These are phyloP conservation scores for Manis crassicaudata DNA, from an alignment of 2,797 vertebrate genomes.

Conservation along the genomic window DNA sequence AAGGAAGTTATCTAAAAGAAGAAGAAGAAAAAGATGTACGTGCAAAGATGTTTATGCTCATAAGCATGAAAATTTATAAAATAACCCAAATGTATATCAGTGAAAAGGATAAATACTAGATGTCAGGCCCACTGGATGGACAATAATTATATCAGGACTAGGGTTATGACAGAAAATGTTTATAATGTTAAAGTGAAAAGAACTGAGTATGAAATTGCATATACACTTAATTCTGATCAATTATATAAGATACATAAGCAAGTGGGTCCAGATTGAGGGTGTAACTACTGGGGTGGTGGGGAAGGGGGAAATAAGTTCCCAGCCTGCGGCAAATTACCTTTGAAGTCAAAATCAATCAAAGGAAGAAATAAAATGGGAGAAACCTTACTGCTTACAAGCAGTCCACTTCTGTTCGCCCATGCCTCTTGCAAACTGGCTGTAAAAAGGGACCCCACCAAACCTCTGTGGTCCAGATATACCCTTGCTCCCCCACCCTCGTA, in stretches of 20 bases:
- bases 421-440: too few relatives aligned
- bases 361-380: too few relatives aligned
- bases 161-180: neutral
- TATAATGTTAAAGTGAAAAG: neutral
- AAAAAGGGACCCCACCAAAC: too few relatives aligned
- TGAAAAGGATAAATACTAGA: neutral
- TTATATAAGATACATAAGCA: neutral
- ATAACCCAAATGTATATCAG: neutral
- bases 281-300: too few relatives aligned
- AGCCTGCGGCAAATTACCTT: too few relatives aligned
- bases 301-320: too few relatives aligned
- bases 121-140: neutral
- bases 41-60: neutral
- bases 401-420: too few relatives aligned
- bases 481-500: too few relatives aligned
- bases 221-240: neutral
- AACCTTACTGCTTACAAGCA: too few relatives aligned
- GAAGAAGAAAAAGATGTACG: neutral
- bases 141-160: neutral
- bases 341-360: too few relatives aligned
- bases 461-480: too few relatives aligned
- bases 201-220: neutral
- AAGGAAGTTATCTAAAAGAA: conserved; percentile 11
- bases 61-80: conserved; percentile 24
- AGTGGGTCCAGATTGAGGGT: neutral